These are phyloP conservation scores for Blomia tropicalis DNA, from an alignment of 2,888 invertebrate species.

Conservation along the genomic window DNA sequence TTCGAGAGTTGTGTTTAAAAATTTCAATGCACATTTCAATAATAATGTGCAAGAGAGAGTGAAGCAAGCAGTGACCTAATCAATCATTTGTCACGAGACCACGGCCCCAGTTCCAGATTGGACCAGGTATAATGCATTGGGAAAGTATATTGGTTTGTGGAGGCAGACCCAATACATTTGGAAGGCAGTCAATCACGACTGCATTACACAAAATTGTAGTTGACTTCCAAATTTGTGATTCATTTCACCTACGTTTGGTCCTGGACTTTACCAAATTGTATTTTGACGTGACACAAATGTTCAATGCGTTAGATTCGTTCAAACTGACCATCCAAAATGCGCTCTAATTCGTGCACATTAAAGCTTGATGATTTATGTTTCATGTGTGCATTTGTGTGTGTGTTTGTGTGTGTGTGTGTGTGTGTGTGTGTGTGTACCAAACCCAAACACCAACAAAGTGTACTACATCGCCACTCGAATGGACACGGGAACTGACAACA, in stretches of 20 bases:
- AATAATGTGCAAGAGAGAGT: too few species aligned
- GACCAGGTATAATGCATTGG: too few species aligned
- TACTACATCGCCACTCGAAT: too few species aligned
- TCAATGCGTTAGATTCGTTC: too few species aligned
- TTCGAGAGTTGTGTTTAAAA: background rate
- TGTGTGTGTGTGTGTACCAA: too few species aligned
- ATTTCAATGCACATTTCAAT: conserved; percentile 1
- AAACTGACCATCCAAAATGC: too few species aligned
- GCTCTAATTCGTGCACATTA: too few species aligned
- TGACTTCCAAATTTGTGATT: background rate
- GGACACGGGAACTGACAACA: too few species aligned
- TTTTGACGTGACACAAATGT: background rate
- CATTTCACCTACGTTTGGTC: background rate
- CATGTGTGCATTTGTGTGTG: too few species aligned
- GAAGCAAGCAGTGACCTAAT: background rate
- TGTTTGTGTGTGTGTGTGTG: too few species aligned
- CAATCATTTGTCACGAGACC: conserved; percentile 14
- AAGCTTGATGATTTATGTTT: too few species aligned
- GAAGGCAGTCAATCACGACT: background rate
- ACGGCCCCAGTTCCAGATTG: background rate
- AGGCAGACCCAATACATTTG: background rate
- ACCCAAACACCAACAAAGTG: too few species aligned
- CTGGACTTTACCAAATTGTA: background rate
- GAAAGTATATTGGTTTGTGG: background rate
- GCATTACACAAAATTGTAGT: background rate